These are phyloP conservation scores for Bombus confusus DNA, from an alignment of 1,140 invertebrate species.

Conservation along the genomic window DNA sequence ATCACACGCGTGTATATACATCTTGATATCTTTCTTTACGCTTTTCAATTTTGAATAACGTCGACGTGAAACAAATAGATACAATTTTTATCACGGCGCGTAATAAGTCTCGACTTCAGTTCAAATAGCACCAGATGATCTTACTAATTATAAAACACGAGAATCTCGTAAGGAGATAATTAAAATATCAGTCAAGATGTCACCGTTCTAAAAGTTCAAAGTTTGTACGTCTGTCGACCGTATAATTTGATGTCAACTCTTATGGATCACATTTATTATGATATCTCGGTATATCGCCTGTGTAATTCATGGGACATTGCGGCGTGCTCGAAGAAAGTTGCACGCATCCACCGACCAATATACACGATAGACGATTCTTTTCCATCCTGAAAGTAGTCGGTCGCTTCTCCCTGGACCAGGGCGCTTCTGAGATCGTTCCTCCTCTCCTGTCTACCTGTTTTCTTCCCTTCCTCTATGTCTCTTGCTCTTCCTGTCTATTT, in stretches of 20 bases:
- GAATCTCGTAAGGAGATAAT: background rate
- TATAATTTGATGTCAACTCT: background rate
- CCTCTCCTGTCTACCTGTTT: slow-evolving; percentile 50
- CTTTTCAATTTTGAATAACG: background rate
- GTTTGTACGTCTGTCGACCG: too few relatives aligned
- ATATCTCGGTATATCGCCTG: slow-evolving; percentile 16
- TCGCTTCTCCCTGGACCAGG: slow-evolving; percentile 28
- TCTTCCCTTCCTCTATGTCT: slow-evolving; percentile 58
- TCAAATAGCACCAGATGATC: background rate
- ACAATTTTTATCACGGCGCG: background rate
- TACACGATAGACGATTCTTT: slow-evolving; percentile 28
- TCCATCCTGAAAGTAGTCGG: background rate
- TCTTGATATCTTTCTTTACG: background rate
- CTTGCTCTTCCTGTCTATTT: slow-evolving; percentile 47
- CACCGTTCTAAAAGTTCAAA: too few relatives aligned
- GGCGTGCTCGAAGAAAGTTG: slow-evolving; percentile 18
- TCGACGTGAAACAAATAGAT: background rate
- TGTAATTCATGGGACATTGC: slow-evolving; percentile 25
- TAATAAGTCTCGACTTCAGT: background rate
- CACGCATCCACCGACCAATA: slow-evolving; percentile 11
- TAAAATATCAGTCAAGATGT: background rate
- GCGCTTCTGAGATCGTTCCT: slow-evolving; percentile 26
- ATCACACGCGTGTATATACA: background rate
- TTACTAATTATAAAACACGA: background rate
- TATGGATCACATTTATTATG: slow-evolving; percentile 37